Conservation (phyloP, 2,888 invertebrate genomes). For the Drosophila paramelanica region DNA sequence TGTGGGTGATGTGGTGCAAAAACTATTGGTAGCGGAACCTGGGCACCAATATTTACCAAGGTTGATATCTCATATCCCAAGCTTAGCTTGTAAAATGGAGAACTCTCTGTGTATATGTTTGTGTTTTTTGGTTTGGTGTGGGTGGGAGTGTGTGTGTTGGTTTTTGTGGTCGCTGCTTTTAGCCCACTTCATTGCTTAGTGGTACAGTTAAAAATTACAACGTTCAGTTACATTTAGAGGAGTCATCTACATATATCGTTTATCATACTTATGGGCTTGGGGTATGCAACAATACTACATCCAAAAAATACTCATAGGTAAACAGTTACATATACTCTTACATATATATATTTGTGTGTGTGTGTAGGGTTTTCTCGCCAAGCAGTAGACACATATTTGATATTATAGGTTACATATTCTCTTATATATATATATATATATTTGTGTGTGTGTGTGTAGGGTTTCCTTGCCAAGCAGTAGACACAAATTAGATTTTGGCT, state of each 20-base stretch:
- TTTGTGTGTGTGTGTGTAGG: slow-evolving; percentile 26
- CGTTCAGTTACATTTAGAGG: slow-evolving; percentile 69
- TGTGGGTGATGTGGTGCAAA: slow-evolving; percentile 11
- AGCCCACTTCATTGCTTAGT: slow-evolving; percentile 65
- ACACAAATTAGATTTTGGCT: slow-evolving; percentile 15
- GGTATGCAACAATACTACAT: slow-evolving; percentile 63
- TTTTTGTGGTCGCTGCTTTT: slow-evolving; percentile 20
- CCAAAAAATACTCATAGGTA: slow-evolving; percentile 71
- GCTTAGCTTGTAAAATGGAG: background rate
- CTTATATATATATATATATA: slow-evolving; percentile 11
- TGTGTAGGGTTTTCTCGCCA: slow-evolving; percentile 15
- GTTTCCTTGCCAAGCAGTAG: slow-evolving; percentile 17
- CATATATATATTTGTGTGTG: slow-evolving; percentile 9
- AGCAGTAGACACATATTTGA: slow-evolving; percentile 14
- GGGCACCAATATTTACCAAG: background rate
- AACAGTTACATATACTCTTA: slow-evolving; percentile 36
- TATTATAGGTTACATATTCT: slow-evolving; percentile 32
- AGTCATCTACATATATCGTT: slow-evolving; percentile 51
- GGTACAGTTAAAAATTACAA: slow-evolving; percentile 75
- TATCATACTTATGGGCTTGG: slow-evolving; percentile 31
- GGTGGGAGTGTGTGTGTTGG: slow-evolving; percentile 13
- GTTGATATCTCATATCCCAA: too few species aligned
- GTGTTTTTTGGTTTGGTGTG: slow-evolving; percentile 5
- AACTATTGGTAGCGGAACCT: background rate
- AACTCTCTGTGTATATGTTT: slow-evolving; percentile 23